Conservation (phyloP, 2,888 invertebrate species). For the Leptinotarsa rubiginosa region DNA sequence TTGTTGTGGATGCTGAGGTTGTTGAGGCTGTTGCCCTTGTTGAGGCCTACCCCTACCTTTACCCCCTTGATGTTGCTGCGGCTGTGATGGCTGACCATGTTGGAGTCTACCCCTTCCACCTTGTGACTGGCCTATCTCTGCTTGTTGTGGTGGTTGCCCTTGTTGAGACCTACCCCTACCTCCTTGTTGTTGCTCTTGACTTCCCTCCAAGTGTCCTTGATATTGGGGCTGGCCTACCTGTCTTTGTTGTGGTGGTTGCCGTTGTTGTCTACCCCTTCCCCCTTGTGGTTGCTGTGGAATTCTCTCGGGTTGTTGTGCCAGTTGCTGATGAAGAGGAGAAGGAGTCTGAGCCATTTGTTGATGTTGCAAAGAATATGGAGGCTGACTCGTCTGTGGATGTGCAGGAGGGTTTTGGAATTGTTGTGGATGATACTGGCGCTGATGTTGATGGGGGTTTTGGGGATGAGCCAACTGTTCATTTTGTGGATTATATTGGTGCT, state of each 20-base stretch:
- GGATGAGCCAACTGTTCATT: slow-evolving; percentile 1
- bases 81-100: neutral
- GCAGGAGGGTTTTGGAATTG: slow-evolving; percentile 3
- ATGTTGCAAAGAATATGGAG: neutral
- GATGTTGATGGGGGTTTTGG: too few species aligned
- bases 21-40: neutral
- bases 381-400: slow-evolving; percentile 8
- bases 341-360: neutral
- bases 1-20: too few species aligned
- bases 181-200: slow-evolving; percentile 38
- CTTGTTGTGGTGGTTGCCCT: neutral
- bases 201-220: slow-evolving; percentile 5
- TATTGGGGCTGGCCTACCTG: neutral
- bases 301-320: neutral
- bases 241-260: neutral
- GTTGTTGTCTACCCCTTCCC: too few species aligned
- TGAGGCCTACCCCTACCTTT: neutral
- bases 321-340: too few species aligned
- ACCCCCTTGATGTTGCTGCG: slow-evolving; percentile 25
- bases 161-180: slow-evolving; percentile 18
- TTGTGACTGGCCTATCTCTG: neutral
- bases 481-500: neutral
- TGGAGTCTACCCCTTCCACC: neutral
- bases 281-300: too few species aligned
- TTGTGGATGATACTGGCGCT: too few species aligned